Conservation (phyloP, 2,888 invertebrate genomes). For the Coelinius sp. region DNA sequence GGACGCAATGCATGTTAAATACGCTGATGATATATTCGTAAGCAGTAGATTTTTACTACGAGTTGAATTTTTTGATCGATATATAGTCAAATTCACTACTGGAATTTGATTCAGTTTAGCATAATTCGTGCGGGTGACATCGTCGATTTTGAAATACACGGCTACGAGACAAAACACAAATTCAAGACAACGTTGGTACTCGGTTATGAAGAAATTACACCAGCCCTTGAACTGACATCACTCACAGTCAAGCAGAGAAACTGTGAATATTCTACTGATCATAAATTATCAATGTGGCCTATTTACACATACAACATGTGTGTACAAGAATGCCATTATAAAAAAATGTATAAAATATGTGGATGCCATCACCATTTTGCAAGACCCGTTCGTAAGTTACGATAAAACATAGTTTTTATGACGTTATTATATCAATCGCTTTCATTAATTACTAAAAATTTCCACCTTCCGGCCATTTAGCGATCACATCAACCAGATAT, state of each 20-base stretch:
- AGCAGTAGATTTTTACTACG: background rate
- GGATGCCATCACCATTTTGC: conserved; percentile 84
- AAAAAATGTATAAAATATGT: conserved; percentile 76
- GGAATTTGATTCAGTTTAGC: background rate
- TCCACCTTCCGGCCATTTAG: too few species aligned
- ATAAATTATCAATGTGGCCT: conserved; percentile 77
- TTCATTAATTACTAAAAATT: too few species aligned
- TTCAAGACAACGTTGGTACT: background rate
- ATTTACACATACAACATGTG: conserved; percentile 81
- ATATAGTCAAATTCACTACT: too few species aligned
- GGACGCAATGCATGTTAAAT: background rate
- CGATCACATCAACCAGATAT: too few species aligned
- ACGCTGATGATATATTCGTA: background rate
- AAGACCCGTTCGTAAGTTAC: conserved; percentile 74
- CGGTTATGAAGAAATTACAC: background rate
- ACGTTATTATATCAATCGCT: too few species aligned
- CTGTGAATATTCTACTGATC: conserved; percentile 80
- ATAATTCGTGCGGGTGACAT: background rate
- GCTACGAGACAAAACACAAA: background rate
- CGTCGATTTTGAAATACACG: background rate
- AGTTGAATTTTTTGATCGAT: background rate
- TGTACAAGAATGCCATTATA: conserved; percentile 80
- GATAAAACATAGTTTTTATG: background rate
- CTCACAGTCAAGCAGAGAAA: conserved; percentile 74
- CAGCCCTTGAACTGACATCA: conserved; percentile 33